A percentile compares a stretch with the other conserved stretches of the same genome.
phyloP scores from a whole-genome alignment of 2,888 invertebrate genomes.

The Ichneumoninae sp. region DNA sequence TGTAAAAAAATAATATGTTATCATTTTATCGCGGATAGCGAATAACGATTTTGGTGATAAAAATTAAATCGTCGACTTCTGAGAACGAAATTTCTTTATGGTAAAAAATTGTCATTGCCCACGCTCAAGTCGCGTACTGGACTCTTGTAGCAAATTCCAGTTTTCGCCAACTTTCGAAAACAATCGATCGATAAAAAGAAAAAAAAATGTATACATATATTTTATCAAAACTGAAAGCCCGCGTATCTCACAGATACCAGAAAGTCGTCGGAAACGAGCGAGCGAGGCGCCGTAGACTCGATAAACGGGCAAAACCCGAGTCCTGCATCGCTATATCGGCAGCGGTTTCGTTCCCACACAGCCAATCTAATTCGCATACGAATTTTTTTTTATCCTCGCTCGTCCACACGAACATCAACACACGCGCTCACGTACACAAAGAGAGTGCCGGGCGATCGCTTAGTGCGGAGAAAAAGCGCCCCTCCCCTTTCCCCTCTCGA shows the following conservation, averaged over 20 bases:
- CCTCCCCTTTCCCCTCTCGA: not conserved
- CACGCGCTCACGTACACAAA: constrained; percentile 1
- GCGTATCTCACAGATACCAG: not conserved
- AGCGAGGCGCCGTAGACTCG: constrained; percentile 2
- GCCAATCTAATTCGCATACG: constrained; percentile 20
- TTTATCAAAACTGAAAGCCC: not conserved
- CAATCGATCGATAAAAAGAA: not conserved
- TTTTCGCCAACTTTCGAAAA: not conserved
- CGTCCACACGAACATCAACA: not conserved
- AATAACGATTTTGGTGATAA: not conserved
- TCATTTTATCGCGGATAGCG: not conserved
- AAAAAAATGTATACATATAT: not conserved
- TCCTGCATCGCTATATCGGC: not conserved
- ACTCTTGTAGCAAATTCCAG: not conserved
- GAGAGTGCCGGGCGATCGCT: constrained; percentile 27
- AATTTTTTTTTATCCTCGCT: not conserved
- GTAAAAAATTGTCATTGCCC: not conserved
- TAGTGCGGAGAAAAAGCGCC: constrained; percentile 13
- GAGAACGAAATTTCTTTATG: not conserved
- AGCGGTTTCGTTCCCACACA: not conserved
- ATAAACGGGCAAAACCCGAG: constrained; percentile 22
- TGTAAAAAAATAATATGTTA: not conserved
- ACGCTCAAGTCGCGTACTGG: not conserved
- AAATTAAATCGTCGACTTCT: not conserved
- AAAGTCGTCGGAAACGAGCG: not conserved